Conservation (phyloP, 2,797 vertebrate species). For the Enoplosus armatus region DNA sequence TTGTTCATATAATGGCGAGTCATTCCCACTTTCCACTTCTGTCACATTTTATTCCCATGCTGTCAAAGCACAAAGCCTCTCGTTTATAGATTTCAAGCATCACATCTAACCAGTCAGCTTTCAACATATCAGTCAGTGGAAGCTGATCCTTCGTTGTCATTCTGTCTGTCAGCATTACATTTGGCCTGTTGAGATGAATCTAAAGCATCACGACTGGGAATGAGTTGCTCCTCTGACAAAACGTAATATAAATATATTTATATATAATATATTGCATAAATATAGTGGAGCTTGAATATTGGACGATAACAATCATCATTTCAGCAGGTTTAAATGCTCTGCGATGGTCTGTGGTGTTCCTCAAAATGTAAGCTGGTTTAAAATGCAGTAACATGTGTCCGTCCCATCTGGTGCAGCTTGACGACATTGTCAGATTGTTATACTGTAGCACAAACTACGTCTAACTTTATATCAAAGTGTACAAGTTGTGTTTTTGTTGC, state of each 20-base stretch:
- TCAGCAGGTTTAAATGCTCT: not conserved
- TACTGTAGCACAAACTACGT: not conserved
- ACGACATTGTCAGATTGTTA: not conserved
- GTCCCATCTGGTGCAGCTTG: not conserved
- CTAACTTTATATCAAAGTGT: too few relatives aligned
- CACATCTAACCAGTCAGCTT: not conserved
- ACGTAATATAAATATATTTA: not conserved
- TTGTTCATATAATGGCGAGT: not conserved
- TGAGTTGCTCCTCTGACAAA: not conserved
- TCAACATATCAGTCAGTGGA: not conserved
- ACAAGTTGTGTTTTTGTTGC: accelerated
- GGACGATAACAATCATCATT: not conserved
- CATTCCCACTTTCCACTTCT: too few relatives aligned
- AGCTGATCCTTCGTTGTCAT: not conserved
- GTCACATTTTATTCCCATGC: too few relatives aligned
- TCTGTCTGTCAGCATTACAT: not conserved
- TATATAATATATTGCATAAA: too few relatives aligned
- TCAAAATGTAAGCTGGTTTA: not conserved
- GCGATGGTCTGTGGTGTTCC: not conserved
- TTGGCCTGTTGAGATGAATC: not conserved
- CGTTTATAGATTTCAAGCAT: too few relatives aligned
- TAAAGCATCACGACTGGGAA: not conserved
- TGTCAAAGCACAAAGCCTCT: too few relatives aligned
- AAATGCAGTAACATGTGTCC: too few relatives aligned
- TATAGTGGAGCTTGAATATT: not conserved